Evolutionary conservation across 2,888 invertebrate species (phyloP), one percentile per base, ranked within the genome.

Genomic region (Marronus borbonicus): DNA sequence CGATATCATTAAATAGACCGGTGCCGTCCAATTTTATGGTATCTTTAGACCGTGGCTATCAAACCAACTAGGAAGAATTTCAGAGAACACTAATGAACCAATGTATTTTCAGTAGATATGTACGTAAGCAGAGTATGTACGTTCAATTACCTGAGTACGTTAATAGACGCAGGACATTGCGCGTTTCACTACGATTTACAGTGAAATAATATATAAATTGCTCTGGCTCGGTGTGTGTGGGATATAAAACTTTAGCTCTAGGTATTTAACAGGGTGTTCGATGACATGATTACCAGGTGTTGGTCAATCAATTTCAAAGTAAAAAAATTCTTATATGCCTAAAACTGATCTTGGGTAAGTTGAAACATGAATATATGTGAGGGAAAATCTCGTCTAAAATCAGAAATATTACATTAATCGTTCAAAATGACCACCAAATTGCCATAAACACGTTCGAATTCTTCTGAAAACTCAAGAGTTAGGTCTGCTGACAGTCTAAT

Each of bases 21-120:
- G 55, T 39, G n/a, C 65, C 20, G 36, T 66, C 44, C 39, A 44
- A 66, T 66, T 66, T 66, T 66, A 66, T 66, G 65, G 65, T 44
- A 66, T 66, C 39, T 66, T 5, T 66, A 20, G 55, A 58, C 8
- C 17, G 39, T 20, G 24, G 65, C 65, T 44, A 20, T 66, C 65
- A n/a, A 66, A 66, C 24, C 12, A 44, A 66, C 65, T 66, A 39
- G 65, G 65, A 66, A 66, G 65, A 66, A 66, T 66, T 66, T 66
- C 2, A 66, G 65, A 36, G 20, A 44, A 17, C 65, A 0, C 20
- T 66, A 66, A 66, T 36, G n/a, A 65, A 39, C 36, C 36, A 39
- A 65, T 44, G 31, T 65, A n/a, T 39, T 39, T 65, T 44, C 65
- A n/a, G 31, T 36, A 36, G 7, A 44, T n/a, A 28, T 44, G 44